Conservation (phyloP, 2,888 invertebrate genomes). For the Erebia ligea region DNA sequence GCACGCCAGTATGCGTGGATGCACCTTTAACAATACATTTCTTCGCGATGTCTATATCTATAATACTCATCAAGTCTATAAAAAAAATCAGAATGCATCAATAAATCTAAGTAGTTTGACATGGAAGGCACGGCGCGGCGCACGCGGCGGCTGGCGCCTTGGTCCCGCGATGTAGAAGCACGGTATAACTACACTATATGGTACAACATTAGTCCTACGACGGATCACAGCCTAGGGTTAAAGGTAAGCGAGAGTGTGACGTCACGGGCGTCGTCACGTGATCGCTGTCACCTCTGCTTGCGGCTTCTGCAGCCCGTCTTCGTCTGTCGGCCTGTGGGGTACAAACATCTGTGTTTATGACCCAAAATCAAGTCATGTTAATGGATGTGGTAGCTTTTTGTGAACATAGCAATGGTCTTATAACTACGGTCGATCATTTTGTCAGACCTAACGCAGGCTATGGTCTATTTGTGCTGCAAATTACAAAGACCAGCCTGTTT, state of each 20-base stretch:
- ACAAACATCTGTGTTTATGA: neutral
- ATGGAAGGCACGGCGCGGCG: slow-evolving; percentile 31
- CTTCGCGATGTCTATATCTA: neutral
- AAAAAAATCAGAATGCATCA: neutral
- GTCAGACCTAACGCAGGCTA: no score
- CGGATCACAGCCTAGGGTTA: slow-evolving; percentile 80
- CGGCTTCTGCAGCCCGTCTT: slow-evolving; percentile 68
- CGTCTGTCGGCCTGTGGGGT: slow-evolving; percentile 66
- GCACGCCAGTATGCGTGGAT: no score
- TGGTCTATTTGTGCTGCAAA: no score
- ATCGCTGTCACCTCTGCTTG: slow-evolving; percentile 68
- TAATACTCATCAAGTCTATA: neutral
- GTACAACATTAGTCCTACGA: slow-evolving; percentile 63
- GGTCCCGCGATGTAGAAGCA: slow-evolving; percentile 47
- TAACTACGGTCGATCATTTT: no score
- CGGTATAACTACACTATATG: slow-evolving; percentile 30
- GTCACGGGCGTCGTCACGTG: slow-evolving; percentile 61
- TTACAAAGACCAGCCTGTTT: no score
- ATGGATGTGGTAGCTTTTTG: no score
- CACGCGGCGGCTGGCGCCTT: slow-evolving; percentile 43
- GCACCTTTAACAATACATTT: neutral
- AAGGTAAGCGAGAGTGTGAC: slow-evolving; percentile 35
- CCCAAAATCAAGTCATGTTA: no score
- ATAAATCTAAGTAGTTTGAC: slow-evolving; percentile 12
- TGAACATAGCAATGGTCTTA: no score